phyloP scores from a whole-genome alignment of 2,113 vertebrate species.

The Tricholaema leucomelas region DNA sequence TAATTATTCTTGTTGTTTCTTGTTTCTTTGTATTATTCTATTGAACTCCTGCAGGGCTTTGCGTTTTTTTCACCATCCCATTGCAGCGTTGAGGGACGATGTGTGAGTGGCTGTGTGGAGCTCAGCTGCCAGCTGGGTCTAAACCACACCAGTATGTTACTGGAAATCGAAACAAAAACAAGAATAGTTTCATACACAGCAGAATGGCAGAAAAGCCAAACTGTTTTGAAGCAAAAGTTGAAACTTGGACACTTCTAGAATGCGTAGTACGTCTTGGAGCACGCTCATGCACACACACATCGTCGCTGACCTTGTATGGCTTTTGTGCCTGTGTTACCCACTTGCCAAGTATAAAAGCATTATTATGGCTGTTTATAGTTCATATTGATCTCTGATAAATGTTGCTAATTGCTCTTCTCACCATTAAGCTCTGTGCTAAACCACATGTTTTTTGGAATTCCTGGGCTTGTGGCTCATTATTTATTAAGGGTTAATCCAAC shows the following conservation, averaged over 20 bases:
- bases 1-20: too few species aligned
- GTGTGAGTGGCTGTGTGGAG: too few species aligned
- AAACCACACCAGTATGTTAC: constrained; percentile 17
- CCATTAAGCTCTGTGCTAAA: constrained; percentile 60
- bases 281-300: accelerated
- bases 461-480: constrained; percentile 57
- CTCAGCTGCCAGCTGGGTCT: too few species aligned
- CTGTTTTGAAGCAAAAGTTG: constrained; percentile 39
- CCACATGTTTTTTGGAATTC: constrained; percentile 55
- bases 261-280: background rate
- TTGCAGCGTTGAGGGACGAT: too few species aligned
- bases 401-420: constrained; percentile 62
- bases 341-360: background rate
- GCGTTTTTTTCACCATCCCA: too few species aligned
- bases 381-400: constrained; percentile 58
- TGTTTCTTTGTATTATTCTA: too few species aligned
- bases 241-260: constrained; percentile 8
- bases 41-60: too few species aligned
- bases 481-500: constrained; percentile 75
- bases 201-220: constrained; percentile 26
- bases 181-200: constrained; percentile 8
- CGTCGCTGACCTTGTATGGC: background rate
- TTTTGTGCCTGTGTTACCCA: background rate
- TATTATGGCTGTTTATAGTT: background rate
- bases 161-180: constrained; percentile 68